These are phyloP conservation scores for Diabrotica undecimpunctata DNA, from an alignment of 1,140 invertebrate genomes.

Conservation along the genomic window DNA sequence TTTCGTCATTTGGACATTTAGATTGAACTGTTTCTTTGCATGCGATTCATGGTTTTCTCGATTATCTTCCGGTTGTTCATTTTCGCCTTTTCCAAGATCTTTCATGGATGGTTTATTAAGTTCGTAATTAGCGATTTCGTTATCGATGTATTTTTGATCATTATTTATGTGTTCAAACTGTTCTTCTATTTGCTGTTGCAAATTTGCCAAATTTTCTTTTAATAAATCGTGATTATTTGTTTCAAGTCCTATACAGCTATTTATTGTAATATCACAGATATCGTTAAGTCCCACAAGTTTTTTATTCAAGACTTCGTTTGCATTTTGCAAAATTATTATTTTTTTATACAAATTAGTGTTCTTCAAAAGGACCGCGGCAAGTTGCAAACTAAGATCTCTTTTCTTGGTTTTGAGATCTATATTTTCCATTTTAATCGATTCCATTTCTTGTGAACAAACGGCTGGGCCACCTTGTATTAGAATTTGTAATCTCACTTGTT, in stretches of 20 bases:
- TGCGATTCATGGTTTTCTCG: conserved; percentile 62
- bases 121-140: conserved; percentile 51
- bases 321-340: conserved; percentile 58
- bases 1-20: conserved; percentile 63
- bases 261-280: conserved; percentile 55
- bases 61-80: conserved; percentile 46
- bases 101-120: conserved; percentile 35
- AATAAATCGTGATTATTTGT: conserved; percentile 33
- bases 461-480: conserved; percentile 46
- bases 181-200: conserved; percentile 55
- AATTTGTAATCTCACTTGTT: conserved; percentile 62
- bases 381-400: conserved; percentile 56
- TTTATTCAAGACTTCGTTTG: conserved; percentile 61
- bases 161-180: conserved; percentile 58
- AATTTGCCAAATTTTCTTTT: conserved; percentile 44
- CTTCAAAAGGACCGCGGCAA: conserved; percentile 56
- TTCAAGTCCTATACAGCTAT: conserved; percentile 43
- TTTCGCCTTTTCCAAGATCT: conserved; percentile 20
- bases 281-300: conserved; percentile 63
- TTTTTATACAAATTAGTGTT: conserved; percentile 59
- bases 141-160: conserved; percentile 46
- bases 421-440: conserved; percentile 54
- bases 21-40: conserved; percentile 56
- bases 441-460: conserved; percentile 50
- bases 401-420: conserved; percentile 52